Conservation (phyloP, 2,797 vertebrate genomes). For the Coluber constrictor region DNA sequence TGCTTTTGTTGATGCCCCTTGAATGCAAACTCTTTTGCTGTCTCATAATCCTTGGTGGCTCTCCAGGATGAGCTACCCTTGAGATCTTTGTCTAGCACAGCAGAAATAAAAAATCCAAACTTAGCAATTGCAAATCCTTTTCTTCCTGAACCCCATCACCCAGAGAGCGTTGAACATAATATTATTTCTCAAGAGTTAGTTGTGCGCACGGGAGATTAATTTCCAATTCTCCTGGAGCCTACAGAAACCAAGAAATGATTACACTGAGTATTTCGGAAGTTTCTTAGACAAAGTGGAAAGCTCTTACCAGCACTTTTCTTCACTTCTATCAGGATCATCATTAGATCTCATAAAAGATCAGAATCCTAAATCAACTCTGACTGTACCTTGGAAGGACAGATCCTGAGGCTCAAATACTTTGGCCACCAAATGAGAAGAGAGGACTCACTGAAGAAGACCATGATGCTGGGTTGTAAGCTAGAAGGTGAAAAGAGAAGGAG, state of each 20-base stretch:
- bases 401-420: background rate
- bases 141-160: background rate
- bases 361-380: background rate
- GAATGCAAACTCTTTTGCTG: background rate
- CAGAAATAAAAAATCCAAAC: background rate
- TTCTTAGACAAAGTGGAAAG: background rate
- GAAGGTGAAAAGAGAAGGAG: too few relatives aligned
- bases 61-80: background rate
- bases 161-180: background rate
- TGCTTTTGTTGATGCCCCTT: too few relatives aligned
- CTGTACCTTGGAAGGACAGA: background rate
- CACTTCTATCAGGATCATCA: background rate
- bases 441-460: background rate
- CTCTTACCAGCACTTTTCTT: background rate
- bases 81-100: background rate
- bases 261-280: background rate
- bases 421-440: background rate
- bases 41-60: background rate
- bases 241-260: background rate
- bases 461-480: too few relatives aligned
- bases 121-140: background rate
- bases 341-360: background rate
- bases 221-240: background rate
- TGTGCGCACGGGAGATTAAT: background rate
- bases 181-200: background rate